Percentiles rank a stretch among this genome's conserved stretches.
Evolutionary conservation across 1,140 invertebrate genomes (phyloP).

Genomic region (Ditylenchus dipsaci): DNA sequence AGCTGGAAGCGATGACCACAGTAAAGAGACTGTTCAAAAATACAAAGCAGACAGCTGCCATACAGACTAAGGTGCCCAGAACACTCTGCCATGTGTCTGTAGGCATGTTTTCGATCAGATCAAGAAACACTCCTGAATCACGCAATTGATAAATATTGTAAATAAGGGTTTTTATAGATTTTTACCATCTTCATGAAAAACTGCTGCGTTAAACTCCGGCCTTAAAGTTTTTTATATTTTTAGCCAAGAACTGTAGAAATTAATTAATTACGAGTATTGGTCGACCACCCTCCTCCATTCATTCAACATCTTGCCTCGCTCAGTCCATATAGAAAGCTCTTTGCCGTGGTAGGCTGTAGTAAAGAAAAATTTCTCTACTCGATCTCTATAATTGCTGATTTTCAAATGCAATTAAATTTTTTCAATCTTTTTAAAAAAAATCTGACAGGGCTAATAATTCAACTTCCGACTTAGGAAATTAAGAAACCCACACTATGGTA

Average conservation of each 20-base stretch:
- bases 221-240: conserved; percentile 29
- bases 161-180: no score
- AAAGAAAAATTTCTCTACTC: conserved; percentile 55
- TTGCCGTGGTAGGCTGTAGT: conserved; percentile 57
- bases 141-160: no score
- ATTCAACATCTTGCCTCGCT: conserved; percentile 52
- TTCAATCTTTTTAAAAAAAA: conserved; percentile 11
- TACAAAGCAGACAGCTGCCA: conserved; percentile 59
- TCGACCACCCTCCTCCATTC: conserved; percentile 51
- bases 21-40: conserved; percentile 60
- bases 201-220: conserved; percentile 49
- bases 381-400: conserved; percentile 27
- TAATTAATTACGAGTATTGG: conserved; percentile 47
- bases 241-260: neutral
- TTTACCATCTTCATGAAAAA: conserved; percentile 51
- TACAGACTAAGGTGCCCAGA: conserved; percentile 52
- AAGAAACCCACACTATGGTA: no score
- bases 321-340: conserved; percentile 48
- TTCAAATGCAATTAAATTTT: neutral
- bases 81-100: conserved; percentile 59
- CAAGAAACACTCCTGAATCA: conserved; percentile 43
- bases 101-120: conserved; percentile 60
- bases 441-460: neutral
- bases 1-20: conserved; percentile 58
- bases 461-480: no score